These are phyloP conservation scores for Drosophila setifemur DNA, from an alignment of 1,140 invertebrate genomes.

Conservation along the genomic window DNA sequence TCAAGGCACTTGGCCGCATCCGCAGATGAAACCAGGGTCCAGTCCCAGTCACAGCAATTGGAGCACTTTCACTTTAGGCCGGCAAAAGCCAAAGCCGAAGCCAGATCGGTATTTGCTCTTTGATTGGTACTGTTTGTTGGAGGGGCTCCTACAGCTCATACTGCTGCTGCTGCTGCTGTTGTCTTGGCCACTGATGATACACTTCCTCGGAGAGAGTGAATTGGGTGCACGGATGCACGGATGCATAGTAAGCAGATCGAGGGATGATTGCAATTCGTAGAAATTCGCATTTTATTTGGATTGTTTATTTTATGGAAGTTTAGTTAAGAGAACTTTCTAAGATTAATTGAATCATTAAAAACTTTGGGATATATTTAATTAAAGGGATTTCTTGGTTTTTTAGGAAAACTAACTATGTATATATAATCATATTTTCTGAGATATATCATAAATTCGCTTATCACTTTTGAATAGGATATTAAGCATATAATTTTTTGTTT, in stretches of 20 bases:
- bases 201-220: conserved; percentile 40
- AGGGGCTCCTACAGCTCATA: neutral
- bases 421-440: too few species aligned
- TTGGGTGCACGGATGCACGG: conserved; percentile 10
- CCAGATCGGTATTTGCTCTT: conserved; percentile 69
- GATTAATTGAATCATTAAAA: too few species aligned
- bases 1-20: conserved; percentile 76
- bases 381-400: too few species aligned
- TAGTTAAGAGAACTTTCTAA: too few species aligned
- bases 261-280: neutral
- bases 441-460: too few species aligned
- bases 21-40: conserved; percentile 43
- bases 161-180: neutral
- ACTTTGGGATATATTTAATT: too few species aligned
- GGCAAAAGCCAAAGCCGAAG: conserved; percentile 39
- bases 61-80: conserved; percentile 77
- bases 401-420: too few species aligned
- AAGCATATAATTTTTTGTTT: too few species aligned
- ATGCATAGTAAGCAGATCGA: conserved; percentile 21
- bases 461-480: too few species aligned
- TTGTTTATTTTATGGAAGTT: too few species aligned
- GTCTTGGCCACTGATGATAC: conserved; percentile 29
- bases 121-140: conserved; percentile 59
- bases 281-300: too few species aligned
- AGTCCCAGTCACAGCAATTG: conserved; percentile 52